Evolutionary conservation across 2,888 invertebrate genomes (phyloP), one percentile per base, ranked within the genome.

Genomic region (Andrena hattorfiana): DNA sequence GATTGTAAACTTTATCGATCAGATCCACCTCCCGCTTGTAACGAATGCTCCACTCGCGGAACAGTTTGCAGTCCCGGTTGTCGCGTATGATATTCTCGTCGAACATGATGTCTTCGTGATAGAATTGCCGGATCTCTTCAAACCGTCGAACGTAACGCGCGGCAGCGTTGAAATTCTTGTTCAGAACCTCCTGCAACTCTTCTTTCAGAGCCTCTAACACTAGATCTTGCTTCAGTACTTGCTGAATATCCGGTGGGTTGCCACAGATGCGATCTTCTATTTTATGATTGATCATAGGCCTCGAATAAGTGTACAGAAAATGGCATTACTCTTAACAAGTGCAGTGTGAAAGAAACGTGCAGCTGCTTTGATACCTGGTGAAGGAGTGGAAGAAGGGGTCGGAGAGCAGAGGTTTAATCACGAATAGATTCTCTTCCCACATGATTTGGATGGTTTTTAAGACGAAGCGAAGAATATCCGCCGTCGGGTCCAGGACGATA

Each of bases 241-340:
- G 96, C 56, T 95, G 94, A 48, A 98, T 94, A 81, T 96, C 96
- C 0, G 98, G 98, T 0, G 97, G 96, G 35, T 95, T 95, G 1
- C 97, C 97, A 74, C 97, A 97, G 0, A 97, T 96, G 92, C 97
- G 96, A 60, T 97, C 97, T 87, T 98, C 97, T 90, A 96, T 96
- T 90, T 97, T 97, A 23, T 97, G 97, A 95, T 98, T 97, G 83
- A 98, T 97, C 23, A 97, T 96, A 0, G 98, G 98, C 78, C 97
- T 97, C 26, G 51, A 79, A 63, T 69, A 16, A 70, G 62, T 10
- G 2, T 8, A 28, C 3, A 42, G 2, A 16, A 35, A 56, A 49
- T 10, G 10, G 66, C 26, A 42, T 2, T n/a, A 67, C 32, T 62
- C 28, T n/a, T 10, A 49, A 2, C 0, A 64, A 35, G 5, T 35